Percentiles rank a stretch among this genome's conserved stretches.
Conservation (phyloP, 2,888 invertebrate species). For the Lamproptera curius region DNA sequence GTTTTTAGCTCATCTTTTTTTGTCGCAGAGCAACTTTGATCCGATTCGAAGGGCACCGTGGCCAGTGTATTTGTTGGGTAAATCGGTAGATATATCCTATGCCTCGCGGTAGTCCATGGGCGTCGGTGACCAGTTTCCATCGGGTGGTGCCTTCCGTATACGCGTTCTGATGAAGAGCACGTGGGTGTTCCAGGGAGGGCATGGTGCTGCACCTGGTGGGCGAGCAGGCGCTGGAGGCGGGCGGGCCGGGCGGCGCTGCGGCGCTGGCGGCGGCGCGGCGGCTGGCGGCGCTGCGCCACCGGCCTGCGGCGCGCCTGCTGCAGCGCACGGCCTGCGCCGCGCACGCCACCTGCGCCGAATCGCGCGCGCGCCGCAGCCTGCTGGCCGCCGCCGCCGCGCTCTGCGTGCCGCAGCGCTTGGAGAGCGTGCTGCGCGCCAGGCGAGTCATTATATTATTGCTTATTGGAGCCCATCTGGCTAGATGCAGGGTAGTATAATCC, state of each 20-base stretch:
- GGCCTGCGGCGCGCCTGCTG: constrained; percentile 34
- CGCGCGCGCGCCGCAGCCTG: constrained; percentile 37
- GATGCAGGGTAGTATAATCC: too few species aligned
- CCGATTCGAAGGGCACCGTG: too few species aligned
- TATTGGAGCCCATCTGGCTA: too few species aligned
- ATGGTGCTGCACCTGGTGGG: constrained; percentile 47
- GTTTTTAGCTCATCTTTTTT: too few species aligned
- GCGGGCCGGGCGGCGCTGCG: constrained; percentile 36
- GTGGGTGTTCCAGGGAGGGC: constrained; percentile 41
- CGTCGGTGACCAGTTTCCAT: too few species aligned
- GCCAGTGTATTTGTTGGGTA: too few species aligned
- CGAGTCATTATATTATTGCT: constrained; percentile 17
- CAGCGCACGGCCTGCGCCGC: too few species aligned
- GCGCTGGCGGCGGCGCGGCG: constrained; percentile 42
- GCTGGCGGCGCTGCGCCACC: constrained; percentile 44
- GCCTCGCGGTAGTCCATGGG: too few species aligned
- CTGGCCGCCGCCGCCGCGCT: constrained; percentile 48
- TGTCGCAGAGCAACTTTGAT: too few species aligned
- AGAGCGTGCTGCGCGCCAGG: constrained; percentile 42
- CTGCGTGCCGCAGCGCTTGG: constrained; percentile 31
- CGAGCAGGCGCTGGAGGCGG: constrained; percentile 33
- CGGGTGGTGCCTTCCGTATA: too few species aligned
- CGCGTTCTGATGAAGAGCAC: too few species aligned
- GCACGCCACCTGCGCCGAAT: constrained; percentile 32
- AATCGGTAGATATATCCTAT: too few species aligned